Base-by-base conservation (phyloP, 2,797 vertebrate genomes). In the Pteronotus mesoamericanus region DNA sequence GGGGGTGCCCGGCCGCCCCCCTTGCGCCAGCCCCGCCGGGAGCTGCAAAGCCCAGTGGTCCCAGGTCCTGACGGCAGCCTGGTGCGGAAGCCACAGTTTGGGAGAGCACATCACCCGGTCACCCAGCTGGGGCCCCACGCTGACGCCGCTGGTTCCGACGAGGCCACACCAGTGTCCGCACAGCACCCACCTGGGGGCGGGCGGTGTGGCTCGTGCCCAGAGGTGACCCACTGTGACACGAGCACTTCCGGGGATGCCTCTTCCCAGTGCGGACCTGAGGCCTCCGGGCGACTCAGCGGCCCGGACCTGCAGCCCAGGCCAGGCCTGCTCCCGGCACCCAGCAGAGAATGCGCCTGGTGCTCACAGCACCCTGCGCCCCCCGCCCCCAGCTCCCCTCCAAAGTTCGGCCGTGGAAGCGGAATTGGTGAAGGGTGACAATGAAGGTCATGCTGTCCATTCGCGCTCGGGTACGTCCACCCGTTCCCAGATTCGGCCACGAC, bases 121-220 rank as follows among this genome's bases (percentile, higher is more conserved):
- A 2, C 2, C 3, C 7, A 5, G 26, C 26, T 0, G 2, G 37
- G 15, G 34, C 61, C 37, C 53, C 11, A 2, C 8, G 0, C 32
- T 0, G 0, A 10, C 26, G 2, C 57, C 5, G 68, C 3, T 1
- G 21, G 64, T 8, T n/a, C 5, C 0, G 11, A 11, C 26, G 26
- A 61, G 42, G 39, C 15, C 42, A 61, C 2, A 39, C 15, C 34
- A 61, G n/a, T 2, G 7, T 2, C 6, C 22, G 14, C 11, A 26
- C 44, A 51, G 61, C 15, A 6, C 5, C 51, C 82, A 34, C 61
- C 19, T 9, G n/a, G 51, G 53, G 39, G 0, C n/a, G 22, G 71
- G 21, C 24, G 34, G 24, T 29, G 7, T 18, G 42, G 18, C 24
- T 29, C 0, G 0, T 5, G 44, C 42, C 80, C 46, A 11, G 32